Evolutionary conservation across 2,888 invertebrate genomes (phyloP), one percentile per base, ranked within the genome.

Genomic region (Pyrochroa serraticornis): DNA sequence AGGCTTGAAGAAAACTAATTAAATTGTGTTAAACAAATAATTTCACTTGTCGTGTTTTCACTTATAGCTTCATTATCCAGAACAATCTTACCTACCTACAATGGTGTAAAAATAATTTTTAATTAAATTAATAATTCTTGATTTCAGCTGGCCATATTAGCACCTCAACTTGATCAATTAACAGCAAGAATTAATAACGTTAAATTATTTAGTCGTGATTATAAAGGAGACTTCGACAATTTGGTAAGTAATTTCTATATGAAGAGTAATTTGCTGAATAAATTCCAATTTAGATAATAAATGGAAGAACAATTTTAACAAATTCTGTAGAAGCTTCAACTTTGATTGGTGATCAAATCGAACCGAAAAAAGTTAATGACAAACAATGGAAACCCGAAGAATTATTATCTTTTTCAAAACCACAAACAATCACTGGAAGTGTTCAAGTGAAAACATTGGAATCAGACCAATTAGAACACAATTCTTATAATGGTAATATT

Each of bases 391-490:
- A 47, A 6, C 73, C 75, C 33, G 60, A 72, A 30, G 54, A 66
- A 9, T 75, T 74, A 74, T 62, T 76, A 46, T 71, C 66, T 14
- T 71, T 71, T 44, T 49, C 64, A 8, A 64, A 67, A 63, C 55
- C 63, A 7, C 76, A 77, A 67, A 70, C 58, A 3, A 68, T 77
- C 32, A 66, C 58, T 13, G 74, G 74, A n/a, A 58, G 48, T 10
- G 14, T 75, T 7, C 54, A 43, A 8, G 61, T 63, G 5, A 58
- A 62, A 13, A 50, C 63, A 45, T 44, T 74, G 13, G 42, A 64
- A 52, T 63, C 67, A 30, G 58, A 64, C 9, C 38, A 51, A 12
- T 44, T 64, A 45, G 60, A 65, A 45, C 54, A 10, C 30, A 67
- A 30, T 69, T 73, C 22, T 22, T 22, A 22, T 14, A 64, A 71